These are phyloP conservation scores for Geotrypetes seraphini DNA, from an alignment of 2,797 vertebrate species.

Conservation along the genomic window DNA sequence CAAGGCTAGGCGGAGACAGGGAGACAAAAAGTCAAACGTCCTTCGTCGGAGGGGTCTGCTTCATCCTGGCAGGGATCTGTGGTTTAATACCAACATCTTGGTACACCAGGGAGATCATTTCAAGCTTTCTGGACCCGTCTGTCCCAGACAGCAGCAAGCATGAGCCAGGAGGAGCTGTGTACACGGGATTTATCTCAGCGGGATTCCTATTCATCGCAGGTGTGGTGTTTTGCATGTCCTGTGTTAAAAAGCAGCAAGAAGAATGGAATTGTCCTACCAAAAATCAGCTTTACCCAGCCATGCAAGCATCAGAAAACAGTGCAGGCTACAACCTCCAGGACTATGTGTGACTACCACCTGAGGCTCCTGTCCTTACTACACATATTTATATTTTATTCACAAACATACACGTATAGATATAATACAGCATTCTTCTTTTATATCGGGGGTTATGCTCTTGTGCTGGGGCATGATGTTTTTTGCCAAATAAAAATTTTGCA, in stretches of 20 bases:
- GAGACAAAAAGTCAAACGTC: conserved; percentile 71
- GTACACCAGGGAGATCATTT: conserved; percentile 79
- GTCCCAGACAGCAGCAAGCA: conserved; percentile 74
- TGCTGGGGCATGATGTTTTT: conserved; percentile 7
- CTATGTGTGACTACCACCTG: conserved; percentile 41
- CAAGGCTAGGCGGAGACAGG: conserved; percentile 66
- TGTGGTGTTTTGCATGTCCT: conserved; percentile 75
- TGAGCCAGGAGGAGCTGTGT: conserved; percentile 80
- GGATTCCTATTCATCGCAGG: conserved; percentile 71
- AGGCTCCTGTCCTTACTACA: neutral
- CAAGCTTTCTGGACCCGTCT: conserved; percentile 64
- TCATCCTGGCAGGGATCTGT: conserved; percentile 65
- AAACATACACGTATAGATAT: neutral
- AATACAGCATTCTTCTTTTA: conserved; percentile 3
- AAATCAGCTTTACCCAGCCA: conserved; percentile 35
- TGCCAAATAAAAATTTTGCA: neutral
- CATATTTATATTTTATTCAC: conserved; percentile 3
- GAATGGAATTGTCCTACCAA: conserved; percentile 33
- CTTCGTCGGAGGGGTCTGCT: conserved; percentile 71
- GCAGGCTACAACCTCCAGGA: conserved; percentile 46
- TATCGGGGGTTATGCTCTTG: neutral
- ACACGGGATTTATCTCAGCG: conserved; percentile 76
- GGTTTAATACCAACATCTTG: conserved; percentile 74
- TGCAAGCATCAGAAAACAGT: conserved; percentile 12
- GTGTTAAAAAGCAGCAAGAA: conserved; percentile 46